Evolutionary conservation across 1,140 invertebrate genomes (phyloP), one percentile per base, ranked within the genome.

Genomic region (Cotesia vestalis): DNA sequence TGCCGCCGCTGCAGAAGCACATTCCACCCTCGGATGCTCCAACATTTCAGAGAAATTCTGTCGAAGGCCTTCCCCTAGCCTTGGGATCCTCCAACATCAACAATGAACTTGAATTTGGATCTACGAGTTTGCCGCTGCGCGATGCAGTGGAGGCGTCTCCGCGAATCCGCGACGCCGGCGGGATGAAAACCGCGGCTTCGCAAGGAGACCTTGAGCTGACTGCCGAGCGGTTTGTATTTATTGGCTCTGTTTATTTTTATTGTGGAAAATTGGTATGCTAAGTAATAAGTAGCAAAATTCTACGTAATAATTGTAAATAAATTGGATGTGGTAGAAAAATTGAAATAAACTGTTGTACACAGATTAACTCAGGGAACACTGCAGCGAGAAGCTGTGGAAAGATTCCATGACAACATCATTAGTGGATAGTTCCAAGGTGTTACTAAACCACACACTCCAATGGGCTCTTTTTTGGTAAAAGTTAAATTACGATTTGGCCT

Each of bases 341-440:
- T 46, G 40, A 46, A 46, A 46, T 46, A 46, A 59, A 63, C 57
- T 63, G 14, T 67, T 12, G 76, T 76, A 60, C 46, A 3, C 55
- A 77, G 69, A 60, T 66, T 57, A 17, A 60, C 51, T 20, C 11
- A 11, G 5, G 77, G 84, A 75, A 67, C 88, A 63, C 87, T 89
- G 3, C 74, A 93, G 34, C 84, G 92, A 78, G 91, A 92, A 80
- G 90, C 92, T 0, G 91, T 93, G 0, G 92, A 93, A 83, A 90
- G 89, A 77, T 99, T 99, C 97, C 97, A 99, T 0, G 96, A 95
- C n/a, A 97, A 88, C 97, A 99, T 99, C 90, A 98, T 92, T 6
- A 99, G 82, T 0, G 97, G 97, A 82, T 98, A 99, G 83, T 99
- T 99, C 98, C 97, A 99, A 0, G 97, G 97, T 4, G 97, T 98